A percentile compares a stretch with the other conserved stretches of the same genome.
Evolutionary conservation across 2,888 invertebrate genomes (phyloP).

Genomic region (Magallana nippona): DNA sequence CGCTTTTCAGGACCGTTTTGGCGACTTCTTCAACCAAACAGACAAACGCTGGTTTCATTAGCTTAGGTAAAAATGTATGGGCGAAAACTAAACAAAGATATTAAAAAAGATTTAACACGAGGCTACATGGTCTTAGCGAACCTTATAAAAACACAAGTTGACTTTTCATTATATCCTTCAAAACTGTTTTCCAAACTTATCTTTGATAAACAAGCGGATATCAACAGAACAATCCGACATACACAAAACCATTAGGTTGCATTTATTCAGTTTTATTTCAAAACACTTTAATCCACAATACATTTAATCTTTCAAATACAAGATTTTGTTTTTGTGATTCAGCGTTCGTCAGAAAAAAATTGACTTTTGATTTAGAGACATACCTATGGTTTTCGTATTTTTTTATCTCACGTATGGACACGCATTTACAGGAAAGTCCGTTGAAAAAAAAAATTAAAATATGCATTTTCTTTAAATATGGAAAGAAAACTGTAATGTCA

Average conservation of each 20-base stretch:
- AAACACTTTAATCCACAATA: neutral
- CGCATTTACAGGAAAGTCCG: too few relatives aligned
- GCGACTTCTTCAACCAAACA: constrained; percentile 22
- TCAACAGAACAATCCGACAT: neutral
- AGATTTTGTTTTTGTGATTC: neutral
- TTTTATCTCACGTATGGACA: too few relatives aligned
- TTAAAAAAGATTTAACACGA: neutral
- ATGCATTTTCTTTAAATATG: too few relatives aligned
- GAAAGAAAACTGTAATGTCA: too few relatives aligned
- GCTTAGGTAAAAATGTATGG: neutral
- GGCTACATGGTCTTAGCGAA: neutral
- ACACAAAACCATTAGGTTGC: neutral
- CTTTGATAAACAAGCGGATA: neutral
- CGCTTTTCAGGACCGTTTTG: constrained; percentile 18
- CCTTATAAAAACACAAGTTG: constrained; percentile 3
- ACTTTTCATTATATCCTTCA: neutral
- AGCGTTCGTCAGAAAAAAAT: too few relatives aligned
- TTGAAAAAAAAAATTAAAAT: too few relatives aligned
- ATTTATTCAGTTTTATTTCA: neutral
- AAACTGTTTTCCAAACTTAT: constrained; percentile 1
- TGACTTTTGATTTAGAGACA: too few relatives aligned
- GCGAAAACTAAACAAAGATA: constrained; percentile 1
- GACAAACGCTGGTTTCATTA: neutral
- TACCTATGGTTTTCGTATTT: too few relatives aligned
- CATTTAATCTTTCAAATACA: neutral